Evolutionary conservation across 1,140 invertebrate species (phyloP), one percentile per base, ranked within the genome.

Genomic region (Meteorus sp.): DNA sequence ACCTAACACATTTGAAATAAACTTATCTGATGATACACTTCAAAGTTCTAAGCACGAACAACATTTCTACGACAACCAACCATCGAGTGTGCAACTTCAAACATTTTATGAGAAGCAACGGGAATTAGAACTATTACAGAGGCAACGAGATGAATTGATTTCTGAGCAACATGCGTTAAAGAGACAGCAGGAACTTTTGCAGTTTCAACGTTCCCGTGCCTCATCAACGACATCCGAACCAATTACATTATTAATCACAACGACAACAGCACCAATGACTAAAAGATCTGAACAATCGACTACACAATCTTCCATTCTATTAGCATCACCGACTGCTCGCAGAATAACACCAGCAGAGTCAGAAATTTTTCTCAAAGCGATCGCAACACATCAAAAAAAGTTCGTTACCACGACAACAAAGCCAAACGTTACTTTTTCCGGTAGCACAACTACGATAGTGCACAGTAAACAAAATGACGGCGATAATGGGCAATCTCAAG

Each of bases 31-130:
- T 68, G 60, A 76, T 83, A 74, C 74, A 13, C 13, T 41, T 19
- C 35, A 43, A 11, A 43, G 39, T 31, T 19, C 47, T 15, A 27
- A 79, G 74, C 65, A 72, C 47, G 59, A 81, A 65, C 47, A 79
- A 60, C 70, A 69, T 1, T 55, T 84, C 43, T 84, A 83, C 58
- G 75, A 80, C 9, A 80, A 83, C 19, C 75, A 77, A 6, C 82
- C 85, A 63, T 59, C 69, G 4, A 65, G 70, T 8, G 39, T 81
- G 2, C 81, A 84, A 39, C 68, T 85, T 0, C 81, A 83, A 59
- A 77, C 81, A 3, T 84, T 81, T 47, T 79, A 84, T 29, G 85
- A 87, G 67, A 86, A 88, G 67, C 83, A 88, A 63, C 83, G 85
- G 4, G 82, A 88, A 61, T 70, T 85, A 59, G 85, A 86, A 64